These are phyloP conservation scores for Boleophthalmus pectinirostris DNA, from an alignment of 2,113 vertebrate species.

Conservation along the genomic window DNA sequence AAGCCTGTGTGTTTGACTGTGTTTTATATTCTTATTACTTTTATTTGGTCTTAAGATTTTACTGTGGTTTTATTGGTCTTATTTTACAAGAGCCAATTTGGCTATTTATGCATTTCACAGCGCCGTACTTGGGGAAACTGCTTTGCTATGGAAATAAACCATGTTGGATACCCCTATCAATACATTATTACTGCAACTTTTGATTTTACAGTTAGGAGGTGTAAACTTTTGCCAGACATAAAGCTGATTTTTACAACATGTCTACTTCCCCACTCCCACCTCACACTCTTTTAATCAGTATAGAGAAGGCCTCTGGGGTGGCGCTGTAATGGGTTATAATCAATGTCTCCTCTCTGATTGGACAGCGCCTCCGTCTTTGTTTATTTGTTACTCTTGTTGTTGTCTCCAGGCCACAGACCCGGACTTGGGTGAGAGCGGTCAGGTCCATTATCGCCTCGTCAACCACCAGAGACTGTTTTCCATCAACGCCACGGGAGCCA, in stretches of 20 bases:
- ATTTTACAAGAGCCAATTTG: too few relatives aligned
- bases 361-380: neutral
- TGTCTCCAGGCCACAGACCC: conserved; percentile 85
- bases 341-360: conserved; percentile 15
- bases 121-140: too few relatives aligned
- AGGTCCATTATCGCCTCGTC: conserved; percentile 87
- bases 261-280: neutral
- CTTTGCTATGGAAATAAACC: too few relatives aligned
- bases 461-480: conserved; percentile 89
- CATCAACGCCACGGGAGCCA: conserved; percentile 88
- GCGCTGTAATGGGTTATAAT: conserved; percentile 3
- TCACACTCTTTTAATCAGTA: conserved; percentile 10
- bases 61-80: too few relatives aligned
- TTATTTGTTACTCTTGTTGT: conserved; percentile 5
- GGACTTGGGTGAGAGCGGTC: conserved; percentile 88
- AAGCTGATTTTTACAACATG: neutral
- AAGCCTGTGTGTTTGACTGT: too few relatives aligned
- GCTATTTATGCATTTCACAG: too few relatives aligned
- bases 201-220: neutral
- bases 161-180: neutral
- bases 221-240: neutral
- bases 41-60: too few relatives aligned
- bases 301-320: conserved; percentile 3
- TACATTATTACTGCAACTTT: neutral
- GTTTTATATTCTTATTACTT: too few relatives aligned